phyloP scores from a whole-genome alignment of 2,113 vertebrate genomes.

The Sylvietta virens region DNA sequence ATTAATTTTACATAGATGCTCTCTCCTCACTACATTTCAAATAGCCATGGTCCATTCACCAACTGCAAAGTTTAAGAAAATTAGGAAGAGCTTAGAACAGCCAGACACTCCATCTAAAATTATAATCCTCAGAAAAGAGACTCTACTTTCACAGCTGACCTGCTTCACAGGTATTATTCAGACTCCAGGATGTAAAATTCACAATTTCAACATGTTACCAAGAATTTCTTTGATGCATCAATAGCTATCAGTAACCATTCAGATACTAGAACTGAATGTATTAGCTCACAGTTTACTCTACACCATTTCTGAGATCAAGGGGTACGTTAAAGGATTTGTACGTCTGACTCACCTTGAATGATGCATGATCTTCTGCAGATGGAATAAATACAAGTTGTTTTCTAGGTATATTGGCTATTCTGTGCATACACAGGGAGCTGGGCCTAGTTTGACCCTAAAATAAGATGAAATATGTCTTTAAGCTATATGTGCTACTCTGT shows the following conservation, averaged over 20 bases:
- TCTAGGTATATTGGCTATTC: neutral
- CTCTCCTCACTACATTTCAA: neutral
- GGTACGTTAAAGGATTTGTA: neutral
- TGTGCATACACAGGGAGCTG: neutral
- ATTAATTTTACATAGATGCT: neutral
- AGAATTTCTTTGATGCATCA: neutral
- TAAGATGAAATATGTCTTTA: neutral
- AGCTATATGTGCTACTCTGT: neutral
- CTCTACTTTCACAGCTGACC: neutral
- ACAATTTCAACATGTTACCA: neutral
- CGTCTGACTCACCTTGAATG: neutral
- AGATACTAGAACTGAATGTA: neutral
- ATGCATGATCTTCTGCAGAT: neutral
- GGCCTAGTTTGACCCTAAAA: neutral
- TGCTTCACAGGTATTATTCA: neutral
- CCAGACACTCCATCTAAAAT: neutral
- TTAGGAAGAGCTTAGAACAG: neutral
- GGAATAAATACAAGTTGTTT: neutral
- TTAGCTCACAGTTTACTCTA: neutral
- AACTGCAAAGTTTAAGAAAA: neutral
- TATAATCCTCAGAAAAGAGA: neutral
- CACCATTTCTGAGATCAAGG: neutral
- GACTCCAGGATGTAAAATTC: neutral
- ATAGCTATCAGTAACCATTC: neutral
- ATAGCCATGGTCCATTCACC: neutral